Evolutionary conservation across 2,113 vertebrate genomes (phyloP).

Genomic region (Myodes glareolus): DNA sequence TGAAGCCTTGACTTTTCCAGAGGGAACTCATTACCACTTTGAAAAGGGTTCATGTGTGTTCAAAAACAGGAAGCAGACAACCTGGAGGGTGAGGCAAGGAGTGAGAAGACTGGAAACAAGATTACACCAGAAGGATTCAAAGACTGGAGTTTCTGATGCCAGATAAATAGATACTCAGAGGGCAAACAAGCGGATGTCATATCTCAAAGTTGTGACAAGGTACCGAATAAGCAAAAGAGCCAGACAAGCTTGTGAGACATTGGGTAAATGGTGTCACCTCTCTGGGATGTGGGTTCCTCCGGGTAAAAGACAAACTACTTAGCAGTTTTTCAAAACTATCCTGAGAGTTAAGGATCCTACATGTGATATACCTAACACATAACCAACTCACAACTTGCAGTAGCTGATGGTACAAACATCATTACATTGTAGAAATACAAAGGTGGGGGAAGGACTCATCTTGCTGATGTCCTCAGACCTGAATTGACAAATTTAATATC

Average conservation of each 20-base stretch:
- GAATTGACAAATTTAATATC: background rate
- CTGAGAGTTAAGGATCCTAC: background rate
- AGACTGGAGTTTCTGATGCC: slow-evolving; percentile 31
- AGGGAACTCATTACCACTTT: slow-evolving; percentile 66
- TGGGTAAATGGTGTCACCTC: background rate
- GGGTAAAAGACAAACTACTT: background rate
- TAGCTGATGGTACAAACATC: rapidly evolving
- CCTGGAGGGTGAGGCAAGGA: background rate
- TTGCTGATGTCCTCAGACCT: background rate
- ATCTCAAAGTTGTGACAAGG: background rate
- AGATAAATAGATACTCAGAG: background rate
- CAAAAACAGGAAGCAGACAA: background rate
- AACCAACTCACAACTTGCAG: background rate
- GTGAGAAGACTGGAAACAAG: background rate
- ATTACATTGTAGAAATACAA: background rate
- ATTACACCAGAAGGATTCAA: background rate
- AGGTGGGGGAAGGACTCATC: background rate
- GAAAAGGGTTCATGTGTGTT: background rate
- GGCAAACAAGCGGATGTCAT: background rate
- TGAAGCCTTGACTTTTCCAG: slow-evolving; percentile 50
- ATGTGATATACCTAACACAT: background rate
- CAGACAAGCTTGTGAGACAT: background rate
- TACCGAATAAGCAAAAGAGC: background rate
- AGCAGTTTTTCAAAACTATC: background rate
- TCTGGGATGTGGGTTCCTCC: background rate